Conservation (phyloP, 2,797 vertebrate species). For the Picus viridis region DNA sequence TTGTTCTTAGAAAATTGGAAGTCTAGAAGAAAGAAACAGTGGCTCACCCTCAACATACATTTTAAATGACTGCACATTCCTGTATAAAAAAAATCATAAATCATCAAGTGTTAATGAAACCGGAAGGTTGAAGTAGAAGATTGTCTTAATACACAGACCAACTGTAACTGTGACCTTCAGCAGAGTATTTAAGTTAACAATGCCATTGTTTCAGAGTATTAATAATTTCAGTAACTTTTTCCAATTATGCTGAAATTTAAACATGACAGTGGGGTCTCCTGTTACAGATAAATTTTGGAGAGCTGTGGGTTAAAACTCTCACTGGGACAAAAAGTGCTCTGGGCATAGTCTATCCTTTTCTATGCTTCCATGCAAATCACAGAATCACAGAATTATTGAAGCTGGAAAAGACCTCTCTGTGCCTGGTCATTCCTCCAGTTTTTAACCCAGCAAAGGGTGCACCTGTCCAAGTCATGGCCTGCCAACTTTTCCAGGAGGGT, state of each 20-base stretch:
- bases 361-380: background rate
- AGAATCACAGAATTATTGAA: too few relatives aligned
- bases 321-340: background rate
- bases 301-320: background rate
- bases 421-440: too few relatives aligned
- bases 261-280: background rate
- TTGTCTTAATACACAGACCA: background rate
- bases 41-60: background rate
- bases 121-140: background rate
- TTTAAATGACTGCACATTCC: background rate
- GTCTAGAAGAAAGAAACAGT: background rate
- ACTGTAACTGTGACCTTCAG: background rate
- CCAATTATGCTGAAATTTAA: slow-evolving; percentile 2
- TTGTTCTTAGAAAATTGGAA: background rate
- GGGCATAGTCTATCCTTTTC: background rate
- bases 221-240: background rate
- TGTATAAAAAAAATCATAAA: slow-evolving; percentile 2
- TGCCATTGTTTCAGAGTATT: background rate
- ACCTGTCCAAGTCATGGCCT: too few relatives aligned
- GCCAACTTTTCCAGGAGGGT: too few relatives aligned
- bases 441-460: too few relatives aligned
- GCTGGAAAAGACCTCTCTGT: too few relatives aligned
- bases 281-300: background rate
- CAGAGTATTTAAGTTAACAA: background rate
- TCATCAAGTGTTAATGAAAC: background rate